These are phyloP conservation scores for Venusia cambrica DNA, from an alignment of 2,888 invertebrate species.

Conservation along the genomic window DNA sequence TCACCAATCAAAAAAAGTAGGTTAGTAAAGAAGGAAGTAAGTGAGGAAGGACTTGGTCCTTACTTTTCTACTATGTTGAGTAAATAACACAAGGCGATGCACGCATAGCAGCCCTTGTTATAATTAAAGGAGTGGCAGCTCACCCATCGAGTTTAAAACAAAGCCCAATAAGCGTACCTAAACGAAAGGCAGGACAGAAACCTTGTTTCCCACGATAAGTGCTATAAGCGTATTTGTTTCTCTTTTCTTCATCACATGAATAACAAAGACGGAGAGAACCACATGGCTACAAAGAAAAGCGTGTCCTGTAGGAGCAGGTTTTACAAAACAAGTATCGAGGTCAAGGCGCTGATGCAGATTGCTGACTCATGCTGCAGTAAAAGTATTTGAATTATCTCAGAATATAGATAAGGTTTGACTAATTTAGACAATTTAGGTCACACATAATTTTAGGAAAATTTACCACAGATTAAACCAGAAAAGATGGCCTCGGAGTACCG, in stretches of 20 bases:
- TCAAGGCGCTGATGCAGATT: conserved; percentile 48
- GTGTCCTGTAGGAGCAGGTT: conserved; percentile 52
- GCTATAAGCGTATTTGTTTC: conserved; percentile 38
- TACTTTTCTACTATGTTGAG: too few species aligned
- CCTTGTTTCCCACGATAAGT: conserved; percentile 67
- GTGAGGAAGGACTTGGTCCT: too few species aligned
- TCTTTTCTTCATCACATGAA: conserved; percentile 36
- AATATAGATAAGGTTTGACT: too few species aligned
- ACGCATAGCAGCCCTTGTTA: background rate
- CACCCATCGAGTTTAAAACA: conserved; percentile 48
- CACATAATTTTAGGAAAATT: too few species aligned
- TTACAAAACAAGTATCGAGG: conserved; percentile 43
- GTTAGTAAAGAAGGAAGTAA: too few species aligned
- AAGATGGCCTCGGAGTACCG: too few species aligned
- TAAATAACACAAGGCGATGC: too few species aligned
- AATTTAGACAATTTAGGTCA: too few species aligned
- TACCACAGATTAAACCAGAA: too few species aligned
- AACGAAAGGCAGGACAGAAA: conserved; percentile 67
- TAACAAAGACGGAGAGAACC: conserved; percentile 29
- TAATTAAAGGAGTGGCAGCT: conserved; percentile 19
- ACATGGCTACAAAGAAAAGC: conserved; percentile 42
- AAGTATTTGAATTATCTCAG: too few species aligned
- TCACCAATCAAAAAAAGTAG: too few species aligned
- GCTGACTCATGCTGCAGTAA: conserved; percentile 24
- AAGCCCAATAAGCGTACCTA: conserved; percentile 54